Conservation (phyloP, 2,888 invertebrate genomes). For the Euzetes globulus region DNA sequence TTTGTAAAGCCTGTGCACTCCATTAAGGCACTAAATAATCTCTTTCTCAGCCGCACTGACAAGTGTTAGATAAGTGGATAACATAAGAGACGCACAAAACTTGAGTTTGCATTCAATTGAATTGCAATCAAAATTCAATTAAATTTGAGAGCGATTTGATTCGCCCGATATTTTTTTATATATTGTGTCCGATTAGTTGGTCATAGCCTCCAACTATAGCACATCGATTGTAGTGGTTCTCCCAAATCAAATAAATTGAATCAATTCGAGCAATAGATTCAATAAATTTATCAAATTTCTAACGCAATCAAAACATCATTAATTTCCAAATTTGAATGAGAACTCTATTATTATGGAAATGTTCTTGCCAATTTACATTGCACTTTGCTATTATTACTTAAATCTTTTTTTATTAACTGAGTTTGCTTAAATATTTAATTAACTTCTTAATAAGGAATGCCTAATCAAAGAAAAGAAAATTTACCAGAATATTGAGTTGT, state of each 20-base stretch:
- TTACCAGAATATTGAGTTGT: not conserved
- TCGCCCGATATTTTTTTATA: not conserved
- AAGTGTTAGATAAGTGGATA: conserved; percentile 10
- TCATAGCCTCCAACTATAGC: conserved; percentile 21
- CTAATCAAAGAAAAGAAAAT: not conserved
- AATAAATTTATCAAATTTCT: not conserved
- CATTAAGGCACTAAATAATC: not conserved
- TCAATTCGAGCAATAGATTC: not conserved
- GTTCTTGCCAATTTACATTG: not conserved
- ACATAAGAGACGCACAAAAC: not conserved
- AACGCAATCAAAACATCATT: too few relatives aligned
- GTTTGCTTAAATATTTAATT: not conserved
- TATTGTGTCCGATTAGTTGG: not conserved
- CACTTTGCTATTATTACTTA: not conserved
- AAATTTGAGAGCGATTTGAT: too few relatives aligned
- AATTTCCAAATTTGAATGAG: too few relatives aligned
- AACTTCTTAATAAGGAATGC: not conserved
- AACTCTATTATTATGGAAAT: too few relatives aligned
- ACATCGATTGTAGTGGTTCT: conserved; percentile 7
- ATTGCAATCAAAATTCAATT: too few relatives aligned
- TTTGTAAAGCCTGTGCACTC: not conserved
- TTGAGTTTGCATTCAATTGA: not conserved
- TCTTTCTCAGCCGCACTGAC: not conserved
- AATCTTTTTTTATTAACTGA: not conserved
- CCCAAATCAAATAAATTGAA: not conserved